Evolutionary conservation across 2,113 vertebrate genomes (phyloP), one percentile per base, ranked within the genome.

Genomic region (Herpetotheres cachinnans): DNA sequence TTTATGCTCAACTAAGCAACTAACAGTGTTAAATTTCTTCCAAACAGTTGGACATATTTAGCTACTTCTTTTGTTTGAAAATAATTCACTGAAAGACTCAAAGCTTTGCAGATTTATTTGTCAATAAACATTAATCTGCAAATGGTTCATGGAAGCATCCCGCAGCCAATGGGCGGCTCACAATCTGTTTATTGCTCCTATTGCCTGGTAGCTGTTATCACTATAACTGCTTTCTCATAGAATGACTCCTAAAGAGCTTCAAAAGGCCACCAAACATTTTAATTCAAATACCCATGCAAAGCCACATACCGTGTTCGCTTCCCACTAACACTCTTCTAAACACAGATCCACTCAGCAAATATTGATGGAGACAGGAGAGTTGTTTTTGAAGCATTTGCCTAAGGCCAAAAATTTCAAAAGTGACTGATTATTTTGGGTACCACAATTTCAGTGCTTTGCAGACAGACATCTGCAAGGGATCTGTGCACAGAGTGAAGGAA

Each of bases 121-220:
- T 96, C 89, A 97, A 95, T 96, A 97, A 96, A 96, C 91, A 92
- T 86, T 83, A 95, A 95, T 92, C 89, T 92, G 93, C 80, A 81
- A 96, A 94, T 74, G 76, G 83, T 59, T 96, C 81, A 52, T 93
- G 86, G 89, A 95, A 95, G 82, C 47, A 63, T 87, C 24, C 6
- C 79, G 93, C 89, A 96, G 86, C 80, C 94, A 86, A 89, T 94
- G 89, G 87, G 86, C 0, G 4, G 69, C 86, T 96, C 73, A 77
- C 93, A 95, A 89, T 89, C 95, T 92, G 86, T 95, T 95, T 96
- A 92, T 96, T 95, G 69, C 73, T 95, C 65, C 82, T 86, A 50
- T 91, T 96, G 73, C 89, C 84, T 95, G n/a, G 32, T 96, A 82
- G 70, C 49, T 95, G 79, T 94, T 95, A 89, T 47, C 89, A 86